Conservation (phyloP, 2,113 vertebrate species). For the Stomatorhinus ivindoensis region DNA sequence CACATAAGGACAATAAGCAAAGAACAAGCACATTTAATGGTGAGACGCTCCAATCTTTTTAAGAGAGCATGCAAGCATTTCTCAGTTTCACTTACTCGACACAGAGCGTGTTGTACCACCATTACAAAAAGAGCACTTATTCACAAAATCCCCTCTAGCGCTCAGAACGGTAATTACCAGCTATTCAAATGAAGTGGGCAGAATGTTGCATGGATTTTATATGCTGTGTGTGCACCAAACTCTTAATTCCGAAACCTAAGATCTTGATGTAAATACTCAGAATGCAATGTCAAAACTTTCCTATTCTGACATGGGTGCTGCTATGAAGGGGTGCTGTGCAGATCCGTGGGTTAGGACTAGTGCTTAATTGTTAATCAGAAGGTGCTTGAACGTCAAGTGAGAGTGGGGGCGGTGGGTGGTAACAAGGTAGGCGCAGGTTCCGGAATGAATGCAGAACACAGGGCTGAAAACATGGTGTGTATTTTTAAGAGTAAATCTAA, state of each 20-base stretch:
- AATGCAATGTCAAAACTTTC: neutral
- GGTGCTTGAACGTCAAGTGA: neutral
- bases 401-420: neutral
- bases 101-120: neutral
- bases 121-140: neutral
- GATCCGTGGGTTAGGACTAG: neutral
- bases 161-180: neutral
- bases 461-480: neutral
- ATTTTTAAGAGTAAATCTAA: too few relatives aligned
- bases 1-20: neutral
- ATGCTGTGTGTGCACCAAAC: neutral
- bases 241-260: neutral
- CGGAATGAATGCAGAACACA: neutral
- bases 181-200: neutral
- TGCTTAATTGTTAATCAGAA: neutral
- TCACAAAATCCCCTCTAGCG: neutral
- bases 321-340: neutral
- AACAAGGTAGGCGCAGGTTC: neutral
- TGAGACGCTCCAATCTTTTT: neutral
- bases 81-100: neutral
- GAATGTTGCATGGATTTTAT: neutral
- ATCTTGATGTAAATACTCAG: neutral
- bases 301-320: neutral
- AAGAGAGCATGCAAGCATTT: neutral
- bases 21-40: neutral